phyloP scores from a whole-genome alignment of 2,113 vertebrate genomes.

The Anolis sagrei region DNA sequence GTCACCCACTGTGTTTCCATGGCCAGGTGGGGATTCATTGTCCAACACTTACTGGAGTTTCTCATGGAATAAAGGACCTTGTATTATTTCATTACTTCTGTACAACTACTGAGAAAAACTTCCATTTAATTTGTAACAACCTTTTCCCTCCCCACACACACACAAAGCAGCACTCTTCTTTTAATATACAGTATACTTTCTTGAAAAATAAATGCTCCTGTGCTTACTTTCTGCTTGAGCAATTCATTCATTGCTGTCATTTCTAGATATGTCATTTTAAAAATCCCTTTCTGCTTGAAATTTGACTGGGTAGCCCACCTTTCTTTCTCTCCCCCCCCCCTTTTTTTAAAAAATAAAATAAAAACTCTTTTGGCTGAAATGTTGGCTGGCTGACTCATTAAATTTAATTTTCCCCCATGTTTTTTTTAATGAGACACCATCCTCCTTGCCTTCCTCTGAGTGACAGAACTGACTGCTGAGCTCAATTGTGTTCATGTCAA shows the following conservation, averaged over 20 bases:
- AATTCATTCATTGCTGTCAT: slow-evolving; percentile 23
- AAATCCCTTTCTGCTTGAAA: slow-evolving; percentile 9
- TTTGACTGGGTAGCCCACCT: slow-evolving; percentile 17
- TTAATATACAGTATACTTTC: not conserved
- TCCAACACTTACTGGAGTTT: no score
- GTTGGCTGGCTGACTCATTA: slow-evolving; percentile 28
- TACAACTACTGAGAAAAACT: slow-evolving; percentile 9
- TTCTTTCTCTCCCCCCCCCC: not conserved
- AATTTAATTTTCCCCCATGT: slow-evolving; percentile 47
- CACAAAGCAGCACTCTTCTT: not conserved
- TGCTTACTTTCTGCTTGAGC: slow-evolving; percentile 1
- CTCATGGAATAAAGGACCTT: no score
- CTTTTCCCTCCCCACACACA: no score
- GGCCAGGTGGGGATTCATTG: no score
- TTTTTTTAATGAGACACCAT: slow-evolving; percentile 41
- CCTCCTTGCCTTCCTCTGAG: slow-evolving; percentile 30
- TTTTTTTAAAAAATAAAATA: not conserved
- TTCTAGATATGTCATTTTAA: slow-evolving; percentile 3
- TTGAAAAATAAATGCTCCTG: slow-evolving; percentile 8
- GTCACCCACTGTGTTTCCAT: no score
- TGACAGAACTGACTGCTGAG: slow-evolving; percentile 20
- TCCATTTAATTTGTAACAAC: not conserved
- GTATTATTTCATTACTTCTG: not conserved
- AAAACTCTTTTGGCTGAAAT: not conserved
- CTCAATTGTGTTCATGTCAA: slow-evolving; percentile 23